Evolutionary conservation across 2,888 invertebrate species (phyloP).

Genomic region (Meandrusa payeni): DNA sequence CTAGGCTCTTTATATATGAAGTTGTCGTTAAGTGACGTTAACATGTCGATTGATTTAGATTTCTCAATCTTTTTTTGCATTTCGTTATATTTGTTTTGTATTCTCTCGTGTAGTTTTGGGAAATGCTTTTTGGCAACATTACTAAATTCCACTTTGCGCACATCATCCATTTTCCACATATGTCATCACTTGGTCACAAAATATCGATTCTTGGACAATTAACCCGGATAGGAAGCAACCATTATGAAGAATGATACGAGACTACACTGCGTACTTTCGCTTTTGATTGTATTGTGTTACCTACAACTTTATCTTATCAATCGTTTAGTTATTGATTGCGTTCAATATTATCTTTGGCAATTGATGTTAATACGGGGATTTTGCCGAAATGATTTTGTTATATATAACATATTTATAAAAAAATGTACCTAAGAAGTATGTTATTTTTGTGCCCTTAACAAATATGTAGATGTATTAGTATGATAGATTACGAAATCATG

Average conservation of each 20-base stretch:
- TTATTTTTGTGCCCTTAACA: too few species aligned
- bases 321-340: conserved; percentile 56
- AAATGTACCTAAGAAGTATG: too few species aligned
- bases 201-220: not conserved
- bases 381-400: conserved; percentile 2
- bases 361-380: conserved; percentile 15
- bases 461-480: too few species aligned
- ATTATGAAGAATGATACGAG: conserved; percentile 12
- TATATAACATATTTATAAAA: too few species aligned
- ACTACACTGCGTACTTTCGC: conserved; percentile 24
- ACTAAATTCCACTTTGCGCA: conserved; percentile 30
- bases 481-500: too few species aligned
- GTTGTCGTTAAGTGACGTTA: conserved; percentile 45
- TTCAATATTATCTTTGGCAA: conserved; percentile 42
- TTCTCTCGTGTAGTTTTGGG: conserved; percentile 53
- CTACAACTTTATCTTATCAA: conserved; percentile 45
- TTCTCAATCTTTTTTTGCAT: conserved; percentile 65
- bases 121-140: conserved; percentile 48
- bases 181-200: conserved; percentile 17
- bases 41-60: conserved; percentile 59
- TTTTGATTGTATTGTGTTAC: conserved; percentile 31
- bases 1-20: conserved; percentile 39
- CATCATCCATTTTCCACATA: conserved; percentile 41
- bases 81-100: conserved; percentile 62
- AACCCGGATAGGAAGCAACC: conserved; percentile 2